Evolutionary conservation across 2,113 vertebrate genomes (phyloP).

Genomic region (Phaethon lepturus): DNA sequence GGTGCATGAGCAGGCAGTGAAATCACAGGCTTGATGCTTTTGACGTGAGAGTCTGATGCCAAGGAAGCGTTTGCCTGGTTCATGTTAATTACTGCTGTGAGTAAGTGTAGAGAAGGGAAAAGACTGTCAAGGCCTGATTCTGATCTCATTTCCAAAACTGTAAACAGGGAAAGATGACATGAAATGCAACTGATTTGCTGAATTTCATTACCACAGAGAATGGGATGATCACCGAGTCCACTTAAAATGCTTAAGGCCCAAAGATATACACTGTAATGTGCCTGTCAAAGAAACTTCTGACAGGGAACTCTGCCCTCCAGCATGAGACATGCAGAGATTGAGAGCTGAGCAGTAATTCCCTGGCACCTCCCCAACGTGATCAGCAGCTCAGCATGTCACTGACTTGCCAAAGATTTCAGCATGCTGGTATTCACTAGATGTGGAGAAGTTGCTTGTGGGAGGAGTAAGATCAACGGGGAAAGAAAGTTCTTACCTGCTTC

Average conservation of each 20-base stretch:
- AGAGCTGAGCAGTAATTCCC: not conserved
- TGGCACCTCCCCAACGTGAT: fast-evolving
- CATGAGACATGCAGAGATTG: not conserved
- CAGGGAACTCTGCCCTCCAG: not conserved
- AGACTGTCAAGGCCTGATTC: not conserved
- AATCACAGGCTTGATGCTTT: not conserved
- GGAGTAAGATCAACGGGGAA: not conserved
- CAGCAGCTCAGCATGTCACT: not conserved
- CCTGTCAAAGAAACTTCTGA: not conserved
- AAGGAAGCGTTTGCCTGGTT: not conserved
- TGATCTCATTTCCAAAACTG: constrained; percentile 1
- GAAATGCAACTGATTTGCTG: not conserved
- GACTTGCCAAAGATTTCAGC: not conserved
- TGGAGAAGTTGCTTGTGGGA: not conserved
- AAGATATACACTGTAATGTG: not conserved
- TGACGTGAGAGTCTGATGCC: not conserved
- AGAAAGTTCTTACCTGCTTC: not conserved
- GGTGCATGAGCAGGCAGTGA: not conserved
- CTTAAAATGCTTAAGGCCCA: not conserved
- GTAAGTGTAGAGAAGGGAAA: not conserved
- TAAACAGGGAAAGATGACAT: not conserved
- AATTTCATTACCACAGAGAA: not conserved
- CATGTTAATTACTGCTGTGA: not conserved
- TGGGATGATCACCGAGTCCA: not conserved
- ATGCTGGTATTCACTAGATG: fast-evolving